Conservation (phyloP, 2,113 vertebrate genomes). For the human region DNA sequence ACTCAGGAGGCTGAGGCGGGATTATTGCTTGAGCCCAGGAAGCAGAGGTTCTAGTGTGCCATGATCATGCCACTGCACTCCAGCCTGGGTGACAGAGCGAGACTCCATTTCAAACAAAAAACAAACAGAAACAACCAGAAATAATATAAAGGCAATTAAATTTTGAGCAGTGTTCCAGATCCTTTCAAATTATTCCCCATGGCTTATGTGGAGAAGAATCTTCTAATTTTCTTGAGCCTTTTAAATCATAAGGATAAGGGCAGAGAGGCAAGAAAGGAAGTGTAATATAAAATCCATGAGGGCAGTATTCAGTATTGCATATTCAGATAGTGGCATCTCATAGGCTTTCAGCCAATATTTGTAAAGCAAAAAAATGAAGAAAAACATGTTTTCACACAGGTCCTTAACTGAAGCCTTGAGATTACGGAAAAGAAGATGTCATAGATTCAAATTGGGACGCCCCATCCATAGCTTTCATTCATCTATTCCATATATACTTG, state of each 20-base stretch:
- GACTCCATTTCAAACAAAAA: no score
- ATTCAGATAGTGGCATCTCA: background rate
- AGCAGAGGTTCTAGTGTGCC: no score
- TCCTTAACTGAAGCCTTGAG: background rate
- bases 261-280: background rate
- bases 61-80: no score
- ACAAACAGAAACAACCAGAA: background rate
- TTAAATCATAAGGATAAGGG: background rate
- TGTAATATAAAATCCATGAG: background rate
- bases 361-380: background rate
- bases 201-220: background rate
- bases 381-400: background rate
- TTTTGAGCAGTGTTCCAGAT: background rate
- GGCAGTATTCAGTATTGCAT: no score
- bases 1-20: no score
- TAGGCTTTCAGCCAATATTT: background rate
- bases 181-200: background rate
- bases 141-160: background rate
- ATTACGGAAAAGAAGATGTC: background rate
- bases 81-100: no score
- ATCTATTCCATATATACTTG: background rate
- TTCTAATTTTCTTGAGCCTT: background rate
- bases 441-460: background rate
- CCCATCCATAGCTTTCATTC: background rate
- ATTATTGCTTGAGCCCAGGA: no score